Evolutionary conservation across 2,888 invertebrate genomes (phyloP), one percentile per base, ranked within the genome.

Genomic region (Sialis fuliginosa): DNA sequence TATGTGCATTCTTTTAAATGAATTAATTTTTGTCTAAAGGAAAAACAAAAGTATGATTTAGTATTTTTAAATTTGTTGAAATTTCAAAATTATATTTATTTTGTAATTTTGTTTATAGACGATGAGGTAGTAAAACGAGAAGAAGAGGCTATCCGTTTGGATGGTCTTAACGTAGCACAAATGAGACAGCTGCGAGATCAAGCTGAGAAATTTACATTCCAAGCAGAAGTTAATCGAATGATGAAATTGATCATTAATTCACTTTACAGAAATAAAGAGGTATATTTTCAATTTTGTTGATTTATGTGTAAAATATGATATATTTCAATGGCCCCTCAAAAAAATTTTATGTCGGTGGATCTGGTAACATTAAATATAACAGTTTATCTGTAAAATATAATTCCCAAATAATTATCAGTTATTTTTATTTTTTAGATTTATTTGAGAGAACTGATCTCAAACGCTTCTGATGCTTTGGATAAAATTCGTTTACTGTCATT

Each of bases 201-300:
- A 60, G 81, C 95, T 1, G 85, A 89, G 62, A 90, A 86, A 63
- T 85, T 79, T 62, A 76, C 79, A 31, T 97, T 96, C 73, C 91
- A 98, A 71, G 95, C 98, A 1, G 98, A 98, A 70, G 98, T 99
- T 39, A 95, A 95, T 69, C 85, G 97, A 49, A 96, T 99, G 95
- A 99, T 98, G 98, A 99, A 98, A 67, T 78, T 98, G 49, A 98
- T 98, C 66, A 99, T 99, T 63, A 99, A 99, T 70, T 98, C 98
- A 6, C 72, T 98, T 6, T 98, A 98, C 69, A 79, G 93, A 57
- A 98, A 99, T 67, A 98, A 98, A 69, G 98, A 99, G 73, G 86
- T 83, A 60, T 55, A 60, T 54, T 30, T 34, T 31, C 37, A 37
- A 12, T 30, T 45, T 49, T 39, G 33, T 22, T 22, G 2, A 22